Percentiles rank a stretch among this genome's conserved stretches.
Conservation (phyloP, 2,888 invertebrate genomes). For the Drosophila anomalata region DNA sequence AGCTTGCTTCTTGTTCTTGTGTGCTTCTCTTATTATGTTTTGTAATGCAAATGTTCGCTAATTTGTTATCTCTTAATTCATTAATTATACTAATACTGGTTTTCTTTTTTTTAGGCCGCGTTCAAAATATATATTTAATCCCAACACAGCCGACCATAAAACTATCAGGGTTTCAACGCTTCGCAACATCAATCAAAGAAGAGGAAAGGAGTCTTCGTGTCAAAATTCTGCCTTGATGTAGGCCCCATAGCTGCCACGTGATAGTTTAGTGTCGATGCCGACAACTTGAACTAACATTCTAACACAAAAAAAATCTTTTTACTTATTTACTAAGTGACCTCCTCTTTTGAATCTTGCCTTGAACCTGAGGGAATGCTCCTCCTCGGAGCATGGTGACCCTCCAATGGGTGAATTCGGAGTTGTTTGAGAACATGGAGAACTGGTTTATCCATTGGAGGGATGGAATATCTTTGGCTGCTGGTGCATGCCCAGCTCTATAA, state of each 20-base stretch:
- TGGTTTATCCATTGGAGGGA: no score
- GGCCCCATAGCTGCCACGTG: neutral
- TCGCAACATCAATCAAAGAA: neutral
- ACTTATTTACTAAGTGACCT: no score
- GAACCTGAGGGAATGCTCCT: no score
- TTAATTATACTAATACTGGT: neutral
- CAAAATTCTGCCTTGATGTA: neutral
- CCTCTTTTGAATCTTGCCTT: no score
- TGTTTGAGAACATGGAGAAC: no score
- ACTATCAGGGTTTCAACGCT: neutral
- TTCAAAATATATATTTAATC: neutral
- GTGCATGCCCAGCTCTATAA: slow-evolving; percentile 92
- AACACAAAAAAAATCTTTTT: no score
- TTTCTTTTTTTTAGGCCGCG: neutral
- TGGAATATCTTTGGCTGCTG: slow-evolving; percentile 84
- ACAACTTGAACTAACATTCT: no score
- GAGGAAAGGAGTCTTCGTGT: neutral
- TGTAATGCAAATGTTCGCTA: neutral
- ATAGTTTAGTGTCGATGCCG: no score
- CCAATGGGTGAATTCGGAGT: no score
- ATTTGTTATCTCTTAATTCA: neutral
- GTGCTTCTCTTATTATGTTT: neutral
- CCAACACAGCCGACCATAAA: neutral
- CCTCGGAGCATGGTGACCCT: no score
- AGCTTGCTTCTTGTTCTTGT: neutral